A percentile compares a stretch with the other conserved stretches of the same genome.
These are phyloP conservation scores for Ariolimax columbianus DNA, from an alignment of 2,888 invertebrate species.

Conservation along the genomic window DNA sequence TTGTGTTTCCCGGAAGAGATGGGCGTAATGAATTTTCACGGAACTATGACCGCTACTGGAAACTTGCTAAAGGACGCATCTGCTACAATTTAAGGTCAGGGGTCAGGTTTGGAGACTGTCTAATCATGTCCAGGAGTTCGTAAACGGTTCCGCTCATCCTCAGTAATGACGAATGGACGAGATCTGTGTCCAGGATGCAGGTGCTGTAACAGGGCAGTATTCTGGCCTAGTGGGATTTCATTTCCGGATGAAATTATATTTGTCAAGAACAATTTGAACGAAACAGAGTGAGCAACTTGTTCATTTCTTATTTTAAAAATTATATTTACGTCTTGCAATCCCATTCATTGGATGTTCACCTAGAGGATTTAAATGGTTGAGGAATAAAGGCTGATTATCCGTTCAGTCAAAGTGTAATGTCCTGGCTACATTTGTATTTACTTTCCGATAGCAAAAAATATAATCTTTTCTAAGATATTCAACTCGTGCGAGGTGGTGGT, in stretches of 20 bases:
- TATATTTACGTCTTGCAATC: too few relatives aligned
- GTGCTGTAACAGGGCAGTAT: not conserved
- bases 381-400: too few relatives aligned
- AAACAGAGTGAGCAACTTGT: too few relatives aligned
- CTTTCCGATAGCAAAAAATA: too few relatives aligned
- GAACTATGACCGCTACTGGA: conserved; percentile 8
- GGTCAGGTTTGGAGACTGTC: conserved; percentile 43
- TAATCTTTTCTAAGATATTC: too few relatives aligned
- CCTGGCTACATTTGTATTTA: too few relatives aligned
- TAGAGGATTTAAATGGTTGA: too few relatives aligned
- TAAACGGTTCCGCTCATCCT: conserved; percentile 32
- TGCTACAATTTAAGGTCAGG: conserved; percentile 48
- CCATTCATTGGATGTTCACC: too few relatives aligned
- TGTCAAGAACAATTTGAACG: conserved; percentile 1
- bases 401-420: too few relatives aligned
- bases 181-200: not conserved
- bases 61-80: conserved; percentile 43
- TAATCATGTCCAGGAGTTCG: conserved; percentile 35
- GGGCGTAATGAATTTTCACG: conserved; percentile 42
- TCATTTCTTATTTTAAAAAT: too few relatives aligned
- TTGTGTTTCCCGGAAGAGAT: conserved; percentile 31
- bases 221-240: not conserved
- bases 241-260: not conserved
- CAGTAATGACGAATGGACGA: not conserved
- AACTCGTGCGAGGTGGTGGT: too few relatives aligned